These are phyloP conservation scores for Eurosta solidaginis DNA, from an alignment of 1,140 invertebrate genomes.

Conservation along the genomic window DNA sequence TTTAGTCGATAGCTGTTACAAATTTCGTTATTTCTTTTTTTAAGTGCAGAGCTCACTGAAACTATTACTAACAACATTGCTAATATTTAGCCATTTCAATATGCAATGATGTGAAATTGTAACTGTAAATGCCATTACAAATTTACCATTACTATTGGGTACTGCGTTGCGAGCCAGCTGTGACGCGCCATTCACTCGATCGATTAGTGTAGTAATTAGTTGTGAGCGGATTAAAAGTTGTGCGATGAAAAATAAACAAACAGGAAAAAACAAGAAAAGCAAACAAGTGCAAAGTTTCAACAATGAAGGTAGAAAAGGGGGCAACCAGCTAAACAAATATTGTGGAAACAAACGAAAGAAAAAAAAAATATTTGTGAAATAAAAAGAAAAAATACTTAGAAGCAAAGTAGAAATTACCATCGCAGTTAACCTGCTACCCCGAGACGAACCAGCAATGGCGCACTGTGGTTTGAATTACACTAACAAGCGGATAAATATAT, in stretches of 20 bases:
- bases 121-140: background rate
- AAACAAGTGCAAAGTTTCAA: background rate
- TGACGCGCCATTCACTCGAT: conserved; percentile 22
- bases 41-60: background rate
- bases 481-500: too few species aligned
- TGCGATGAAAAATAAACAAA: too few species aligned
- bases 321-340: background rate
- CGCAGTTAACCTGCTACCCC: background rate
- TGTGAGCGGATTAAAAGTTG: conserved; percentile 23
- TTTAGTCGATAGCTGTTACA: background rate
- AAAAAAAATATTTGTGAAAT: background rate
- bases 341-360: background rate
- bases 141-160: background rate
- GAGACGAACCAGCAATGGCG: too few species aligned
- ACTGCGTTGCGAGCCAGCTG: background rate
- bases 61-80: background rate
- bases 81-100: conserved; percentile 15
- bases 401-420: background rate
- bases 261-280: background rate
- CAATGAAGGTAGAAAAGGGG: background rate
- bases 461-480: too few species aligned
- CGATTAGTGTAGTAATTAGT: conserved; percentile 25
- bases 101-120: background rate
- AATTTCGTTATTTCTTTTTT: background rate
- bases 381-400: background rate